These are phyloP conservation scores for Hybognathus amarus DNA, from an alignment of 2,797 vertebrate genomes.

Conservation along the genomic window DNA sequence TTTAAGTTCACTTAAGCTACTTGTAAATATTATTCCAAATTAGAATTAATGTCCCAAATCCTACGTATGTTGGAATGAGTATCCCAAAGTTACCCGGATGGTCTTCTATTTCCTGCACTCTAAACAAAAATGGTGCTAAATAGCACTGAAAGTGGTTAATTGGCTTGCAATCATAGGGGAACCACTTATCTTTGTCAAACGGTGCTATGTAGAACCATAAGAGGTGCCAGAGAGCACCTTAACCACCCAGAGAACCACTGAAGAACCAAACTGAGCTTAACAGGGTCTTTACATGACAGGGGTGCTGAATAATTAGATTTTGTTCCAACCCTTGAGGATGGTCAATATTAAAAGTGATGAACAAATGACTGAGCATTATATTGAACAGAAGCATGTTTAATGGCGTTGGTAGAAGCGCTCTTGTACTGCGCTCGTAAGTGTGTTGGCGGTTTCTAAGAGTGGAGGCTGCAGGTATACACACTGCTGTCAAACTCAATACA, in stretches of 20 bases:
- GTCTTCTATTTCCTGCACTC: background rate
- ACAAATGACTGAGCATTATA: too few relatives aligned
- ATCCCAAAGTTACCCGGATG: background rate
- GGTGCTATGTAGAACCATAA: too few relatives aligned
- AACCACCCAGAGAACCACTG: too few relatives aligned
- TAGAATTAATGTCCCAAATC: background rate
- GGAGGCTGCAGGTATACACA: slow-evolving; percentile 80
- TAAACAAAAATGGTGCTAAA: too few relatives aligned
- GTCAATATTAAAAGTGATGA: background rate
- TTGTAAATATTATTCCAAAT: background rate
- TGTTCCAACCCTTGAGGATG: background rate
- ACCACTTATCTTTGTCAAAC: too few relatives aligned
- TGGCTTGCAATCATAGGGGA: too few relatives aligned
- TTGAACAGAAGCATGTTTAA: slow-evolving; percentile 24
- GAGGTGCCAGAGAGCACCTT: too few relatives aligned
- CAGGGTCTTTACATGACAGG: too few relatives aligned
- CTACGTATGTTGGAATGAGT: background rate
- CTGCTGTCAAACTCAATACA: slow-evolving; percentile 90
- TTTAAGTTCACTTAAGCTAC: background rate
- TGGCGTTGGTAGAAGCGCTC: background rate
- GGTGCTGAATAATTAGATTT: background rate
- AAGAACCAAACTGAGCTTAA: too few relatives aligned
- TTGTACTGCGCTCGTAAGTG: slow-evolving; percentile 30
- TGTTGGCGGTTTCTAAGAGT: slow-evolving; percentile 64
- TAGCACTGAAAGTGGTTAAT: too few relatives aligned